Evolutionary conservation across 2,113 vertebrate species (phyloP).

Genomic region (Phaethon lepturus): DNA sequence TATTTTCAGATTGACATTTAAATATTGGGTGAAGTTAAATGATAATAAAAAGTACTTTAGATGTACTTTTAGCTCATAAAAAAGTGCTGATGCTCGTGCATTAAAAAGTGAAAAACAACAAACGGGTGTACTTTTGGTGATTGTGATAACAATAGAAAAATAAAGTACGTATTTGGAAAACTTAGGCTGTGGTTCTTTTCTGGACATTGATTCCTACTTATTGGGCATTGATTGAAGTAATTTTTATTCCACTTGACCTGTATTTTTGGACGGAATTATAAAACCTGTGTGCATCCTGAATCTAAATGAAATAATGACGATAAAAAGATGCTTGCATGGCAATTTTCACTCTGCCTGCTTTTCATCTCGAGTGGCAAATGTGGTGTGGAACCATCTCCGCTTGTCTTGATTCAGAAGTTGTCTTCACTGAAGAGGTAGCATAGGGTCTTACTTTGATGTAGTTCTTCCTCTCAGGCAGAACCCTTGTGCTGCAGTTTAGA

Average conservation of each 20-base stretch:
- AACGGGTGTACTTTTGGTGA: neutral
- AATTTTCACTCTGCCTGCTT: neutral
- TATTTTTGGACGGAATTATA: neutral
- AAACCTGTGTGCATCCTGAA: neutral
- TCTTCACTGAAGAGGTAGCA: rapidly evolving
- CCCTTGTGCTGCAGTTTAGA: rapidly evolving
- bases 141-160: neutral
- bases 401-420: neutral
- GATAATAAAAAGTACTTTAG: constrained; percentile 14
- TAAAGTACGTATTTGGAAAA: neutral
- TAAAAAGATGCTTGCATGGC: neutral
- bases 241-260: neutral
- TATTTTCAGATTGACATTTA: constrained; percentile 32
- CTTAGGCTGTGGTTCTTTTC: neutral
- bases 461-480: neutral
- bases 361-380: neutral
- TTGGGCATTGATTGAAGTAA: neutral
- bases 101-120: neutral
- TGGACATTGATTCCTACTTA: neutral
- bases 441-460: neutral
- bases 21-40: constrained; percentile 31
- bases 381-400: neutral
- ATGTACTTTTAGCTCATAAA: constrained; percentile 3
- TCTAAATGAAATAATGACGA: neutral
- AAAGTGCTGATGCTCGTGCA: constrained; percentile 26